Conservation (phyloP, 2,113 vertebrate genomes). For the Entosphenus tridentatus region DNA sequence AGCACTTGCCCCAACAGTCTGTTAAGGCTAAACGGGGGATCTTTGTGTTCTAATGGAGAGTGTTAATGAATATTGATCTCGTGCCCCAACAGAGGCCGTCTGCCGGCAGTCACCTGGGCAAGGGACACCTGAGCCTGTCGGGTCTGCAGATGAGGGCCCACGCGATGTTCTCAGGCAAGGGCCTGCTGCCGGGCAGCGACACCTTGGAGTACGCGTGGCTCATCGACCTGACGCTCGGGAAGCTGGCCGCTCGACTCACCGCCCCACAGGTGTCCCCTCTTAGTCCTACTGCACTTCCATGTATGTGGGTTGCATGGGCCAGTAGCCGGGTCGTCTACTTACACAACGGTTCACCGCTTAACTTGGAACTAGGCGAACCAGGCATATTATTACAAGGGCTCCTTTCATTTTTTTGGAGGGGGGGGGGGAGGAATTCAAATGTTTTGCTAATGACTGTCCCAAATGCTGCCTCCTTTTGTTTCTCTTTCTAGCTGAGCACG, state of each 20-base stretch:
- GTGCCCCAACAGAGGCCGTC: conserved; percentile 38
- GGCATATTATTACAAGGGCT: no score
- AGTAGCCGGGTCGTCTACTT: no score
- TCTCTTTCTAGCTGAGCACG: conserved; percentile 31
- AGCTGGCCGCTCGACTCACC: conserved; percentile 60
- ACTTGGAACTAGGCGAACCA: no score
- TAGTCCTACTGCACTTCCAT: neutral
- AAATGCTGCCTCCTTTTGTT: no score
- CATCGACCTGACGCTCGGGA: conserved; percentile 79
- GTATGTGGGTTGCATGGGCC: no score
- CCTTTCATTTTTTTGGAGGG: no score
- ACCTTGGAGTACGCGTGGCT: conserved; percentile 88
- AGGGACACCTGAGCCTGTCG: conserved; percentile 72
- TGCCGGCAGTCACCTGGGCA: conserved; percentile 53
- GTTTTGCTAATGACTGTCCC: no score
- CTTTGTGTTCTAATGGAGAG: no score
- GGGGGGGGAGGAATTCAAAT: no score
- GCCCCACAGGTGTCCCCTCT: conserved; percentile 51
- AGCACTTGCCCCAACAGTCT: no score
- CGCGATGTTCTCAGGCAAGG: conserved; percentile 84
- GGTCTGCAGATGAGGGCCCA: conserved; percentile 84
- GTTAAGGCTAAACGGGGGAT: no score
- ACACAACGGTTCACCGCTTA: no score
- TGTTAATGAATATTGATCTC: neutral
- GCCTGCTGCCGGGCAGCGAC: conserved; percentile 52